Base-by-base conservation (phyloP, 2,888 invertebrate species). In the Drosophila maculinotata region DNA sequence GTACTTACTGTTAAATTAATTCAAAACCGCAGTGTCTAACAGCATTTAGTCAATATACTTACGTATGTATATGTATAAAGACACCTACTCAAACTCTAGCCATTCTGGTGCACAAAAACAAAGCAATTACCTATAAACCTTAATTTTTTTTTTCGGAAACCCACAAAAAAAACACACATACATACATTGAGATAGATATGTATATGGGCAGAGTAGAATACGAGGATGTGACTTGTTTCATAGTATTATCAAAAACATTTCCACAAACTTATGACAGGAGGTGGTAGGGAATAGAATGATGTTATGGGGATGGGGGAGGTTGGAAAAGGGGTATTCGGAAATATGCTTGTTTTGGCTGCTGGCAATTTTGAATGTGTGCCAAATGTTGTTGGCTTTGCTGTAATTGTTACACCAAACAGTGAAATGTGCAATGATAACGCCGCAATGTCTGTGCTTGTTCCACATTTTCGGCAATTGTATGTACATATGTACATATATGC, bases 361-460 rank as follows among this genome's bases (percentile, higher is more conserved):
- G 82, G 76, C 79, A 79, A 65, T 79, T 70, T 83, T 81, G 81
- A 84, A 79, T 72, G 80, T 69, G 70, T 82, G 86, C 86, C 82
- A 83, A 85, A 78, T 73, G 65, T 67, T 74, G 68, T 52, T 73
- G 69, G 66, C 64, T 72, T 65, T 83, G 71, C 66, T 79, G 77
- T 83, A 86, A 86, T 83, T 83, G 86, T 83, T 83, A 83, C 83
- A 86, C 76, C 75, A 86, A 83, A 71, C 83, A 86, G 69, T 70
- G 72, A 86, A 83, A 83, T 83, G 86, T 83, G 79, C 77, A 78
- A 85, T 82, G 82, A 83, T 83, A 83, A 83, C 83, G 76, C 69
- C 69, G 33, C 78, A 64, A 56, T 78, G 77, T 73, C 73, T 81
- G 54, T 69, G 51, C 54, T 49, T 62, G 74, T 47, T 62, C 65